Evolutionary conservation across 2,797 vertebrate species (phyloP).

Genomic region (Rhinophrynus dorsalis): DNA sequence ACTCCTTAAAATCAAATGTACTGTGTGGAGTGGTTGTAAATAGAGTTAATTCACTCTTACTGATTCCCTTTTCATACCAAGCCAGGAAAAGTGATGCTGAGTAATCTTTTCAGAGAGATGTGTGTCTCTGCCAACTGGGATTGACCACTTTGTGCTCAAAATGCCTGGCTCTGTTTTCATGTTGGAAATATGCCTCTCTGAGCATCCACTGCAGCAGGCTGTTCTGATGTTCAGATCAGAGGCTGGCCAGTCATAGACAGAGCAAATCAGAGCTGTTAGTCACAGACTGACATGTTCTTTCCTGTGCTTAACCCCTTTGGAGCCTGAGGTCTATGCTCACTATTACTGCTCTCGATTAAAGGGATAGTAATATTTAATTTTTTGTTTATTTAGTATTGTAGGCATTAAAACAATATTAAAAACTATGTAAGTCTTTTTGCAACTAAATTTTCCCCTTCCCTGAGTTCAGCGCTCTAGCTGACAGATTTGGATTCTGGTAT

Average conservation of each 20-base stretch:
- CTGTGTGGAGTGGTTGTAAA: neutral
- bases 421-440: too few species aligned
- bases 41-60: slow-evolving; percentile 10
- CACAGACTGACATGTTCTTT: neutral
- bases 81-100: slow-evolving; percentile 25
- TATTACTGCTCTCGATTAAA: too few species aligned
- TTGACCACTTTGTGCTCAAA: slow-evolving; percentile 33
- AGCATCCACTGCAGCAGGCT: neutral
- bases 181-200: slow-evolving; percentile 10
- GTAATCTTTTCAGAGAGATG: slow-evolving; percentile 37
- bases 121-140: slow-evolving; percentile 32
- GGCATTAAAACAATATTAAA: too few species aligned
- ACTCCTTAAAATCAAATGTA: neutral
- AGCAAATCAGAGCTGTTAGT: too few species aligned
- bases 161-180: slow-evolving; percentile 20
- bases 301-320: neutral
- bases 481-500: too few species aligned
- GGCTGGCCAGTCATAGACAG: neutral
- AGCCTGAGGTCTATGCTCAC: too few species aligned
- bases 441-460: too few species aligned
- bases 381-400: too few species aligned
- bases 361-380: too few species aligned
- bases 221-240: neutral
- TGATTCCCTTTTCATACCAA: slow-evolving; percentile 21
- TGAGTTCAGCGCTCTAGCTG: too few species aligned